Conservation (phyloP, 2,113 vertebrate species). For the Pygoscelis adeliae region DNA sequence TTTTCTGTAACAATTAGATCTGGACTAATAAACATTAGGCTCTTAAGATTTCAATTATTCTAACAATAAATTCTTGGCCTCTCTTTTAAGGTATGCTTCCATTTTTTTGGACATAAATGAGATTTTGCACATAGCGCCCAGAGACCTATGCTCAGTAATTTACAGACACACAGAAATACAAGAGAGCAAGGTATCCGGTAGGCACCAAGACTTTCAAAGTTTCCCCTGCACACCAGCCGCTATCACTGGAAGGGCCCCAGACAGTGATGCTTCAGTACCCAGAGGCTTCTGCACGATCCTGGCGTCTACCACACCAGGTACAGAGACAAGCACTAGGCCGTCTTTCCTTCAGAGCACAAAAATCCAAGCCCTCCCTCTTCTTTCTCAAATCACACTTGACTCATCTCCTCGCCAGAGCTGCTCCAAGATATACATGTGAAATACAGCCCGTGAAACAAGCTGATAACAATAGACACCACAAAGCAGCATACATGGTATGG, state of each 20-base stretch:
- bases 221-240: rapidly evolving
- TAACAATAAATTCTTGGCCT: neutral
- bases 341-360: neutral
- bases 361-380: neutral
- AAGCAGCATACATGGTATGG: rapidly evolving
- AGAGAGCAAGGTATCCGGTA: neutral
- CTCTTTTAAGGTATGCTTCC: neutral
- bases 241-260: neutral
- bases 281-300: rapidly evolving
- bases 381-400: neutral
- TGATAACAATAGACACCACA: neutral
- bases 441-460: neutral
- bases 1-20: neutral
- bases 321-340: rapidly evolving
- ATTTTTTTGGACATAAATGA: neutral
- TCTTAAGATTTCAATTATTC: neutral
- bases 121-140: neutral
- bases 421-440: neutral
- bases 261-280: neutral
- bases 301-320: too few species aligned
- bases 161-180: neutral
- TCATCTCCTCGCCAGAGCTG: neutral
- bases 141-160: neutral
- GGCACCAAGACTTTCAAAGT: neutral
- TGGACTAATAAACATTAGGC: neutral